Conservation (phyloP, 2,888 invertebrate species). For the Belgica antarctica region DNA sequence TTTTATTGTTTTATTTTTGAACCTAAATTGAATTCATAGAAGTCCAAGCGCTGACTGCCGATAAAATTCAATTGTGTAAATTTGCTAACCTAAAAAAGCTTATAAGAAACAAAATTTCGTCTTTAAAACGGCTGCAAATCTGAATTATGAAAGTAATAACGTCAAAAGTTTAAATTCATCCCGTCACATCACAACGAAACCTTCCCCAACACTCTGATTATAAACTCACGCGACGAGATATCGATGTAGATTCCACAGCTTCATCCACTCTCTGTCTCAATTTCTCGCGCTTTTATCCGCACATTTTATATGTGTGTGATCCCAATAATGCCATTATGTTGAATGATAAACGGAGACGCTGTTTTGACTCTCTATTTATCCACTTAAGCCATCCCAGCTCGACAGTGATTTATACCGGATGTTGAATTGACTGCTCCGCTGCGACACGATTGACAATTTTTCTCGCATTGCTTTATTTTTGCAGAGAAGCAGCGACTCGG, state of each 20-base stretch:
- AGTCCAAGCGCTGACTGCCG: too few relatives aligned
- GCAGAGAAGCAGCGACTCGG: constrained; percentile 6
- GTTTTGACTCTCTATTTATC: constrained; percentile 15
- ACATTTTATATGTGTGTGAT: neutral
- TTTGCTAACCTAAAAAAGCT: too few relatives aligned
- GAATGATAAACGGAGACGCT: neutral
- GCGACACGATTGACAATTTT: neutral
- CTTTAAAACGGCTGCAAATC: too few relatives aligned
- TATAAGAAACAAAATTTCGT: too few relatives aligned
- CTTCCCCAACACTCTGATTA: too few relatives aligned
- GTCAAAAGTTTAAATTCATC: too few relatives aligned
- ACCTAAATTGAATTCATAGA: too few relatives aligned
- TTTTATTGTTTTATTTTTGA: too few relatives aligned
- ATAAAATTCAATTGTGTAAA: too few relatives aligned
- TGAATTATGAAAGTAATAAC: too few relatives aligned
- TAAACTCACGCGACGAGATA: neutral
- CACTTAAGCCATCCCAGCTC: constrained; percentile 12
- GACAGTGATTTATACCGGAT: neutral
- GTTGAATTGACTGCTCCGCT: neutral
- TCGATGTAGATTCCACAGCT: neutral
- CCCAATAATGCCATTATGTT: neutral
- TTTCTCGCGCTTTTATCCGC: neutral
- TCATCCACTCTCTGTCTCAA: too few relatives aligned
- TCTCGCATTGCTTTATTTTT: neutral
- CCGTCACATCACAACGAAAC: too few relatives aligned